Conservation (phyloP, 1,140 invertebrate genomes). For the Doryteuthis pealeii region DNA sequence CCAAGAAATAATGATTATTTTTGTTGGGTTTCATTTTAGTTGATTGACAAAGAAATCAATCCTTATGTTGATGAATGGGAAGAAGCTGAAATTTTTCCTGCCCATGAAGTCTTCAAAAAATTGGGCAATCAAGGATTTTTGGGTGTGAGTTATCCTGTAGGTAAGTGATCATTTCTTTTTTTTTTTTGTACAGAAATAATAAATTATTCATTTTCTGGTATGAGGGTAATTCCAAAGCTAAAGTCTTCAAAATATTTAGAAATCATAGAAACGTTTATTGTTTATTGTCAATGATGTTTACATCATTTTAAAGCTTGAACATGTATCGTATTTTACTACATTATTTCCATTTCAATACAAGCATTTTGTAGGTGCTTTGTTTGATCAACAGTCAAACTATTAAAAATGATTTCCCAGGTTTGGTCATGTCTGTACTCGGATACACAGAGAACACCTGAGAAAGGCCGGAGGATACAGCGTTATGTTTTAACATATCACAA, state of each 20-base stretch:
- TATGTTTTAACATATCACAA: background rate
- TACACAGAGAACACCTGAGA: no score
- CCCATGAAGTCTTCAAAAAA: slow-evolving; percentile 65
- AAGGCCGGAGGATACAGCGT: background rate
- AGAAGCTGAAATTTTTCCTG: slow-evolving; percentile 61
- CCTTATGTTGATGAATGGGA: slow-evolving; percentile 68
- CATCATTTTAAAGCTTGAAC: no score
- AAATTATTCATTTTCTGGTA: background rate
- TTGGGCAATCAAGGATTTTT: slow-evolving; percentile 65
- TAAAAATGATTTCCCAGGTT: no score
- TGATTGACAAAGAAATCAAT: slow-evolving; percentile 68
- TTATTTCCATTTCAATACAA: background rate
- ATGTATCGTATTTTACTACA: background rate
- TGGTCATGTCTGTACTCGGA: no score
- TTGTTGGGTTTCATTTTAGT: slow-evolving; percentile 39
- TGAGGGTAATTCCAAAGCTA: no score
- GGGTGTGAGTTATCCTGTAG: slow-evolving; percentile 61
- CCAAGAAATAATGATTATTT: no score
- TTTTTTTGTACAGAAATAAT: background rate
- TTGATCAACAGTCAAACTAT: no score
- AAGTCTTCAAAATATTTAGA: no score
- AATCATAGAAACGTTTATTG: no score
- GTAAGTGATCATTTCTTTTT: slow-evolving; percentile 20
- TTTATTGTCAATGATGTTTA: no score
- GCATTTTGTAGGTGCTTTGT: no score